Evolutionary conservation across 2,113 vertebrate species (phyloP).

Genomic region (Ibidorhyncha struthersii): DNA sequence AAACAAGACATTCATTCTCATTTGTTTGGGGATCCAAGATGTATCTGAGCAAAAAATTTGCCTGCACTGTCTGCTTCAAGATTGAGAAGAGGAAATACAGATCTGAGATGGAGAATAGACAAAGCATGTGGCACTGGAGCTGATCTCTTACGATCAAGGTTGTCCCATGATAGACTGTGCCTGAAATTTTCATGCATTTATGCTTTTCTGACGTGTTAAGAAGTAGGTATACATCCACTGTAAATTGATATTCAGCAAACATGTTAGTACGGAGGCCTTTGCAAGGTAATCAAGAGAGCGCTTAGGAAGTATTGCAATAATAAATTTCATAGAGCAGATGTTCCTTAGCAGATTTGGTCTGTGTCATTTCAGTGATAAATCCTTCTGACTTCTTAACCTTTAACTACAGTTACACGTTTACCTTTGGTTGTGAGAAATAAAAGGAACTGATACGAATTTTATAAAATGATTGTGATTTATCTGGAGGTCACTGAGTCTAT

Average conservation of each 20-base stretch:
- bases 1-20: conserved; percentile 45
- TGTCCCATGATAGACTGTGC: background rate
- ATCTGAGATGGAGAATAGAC: background rate
- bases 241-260: conserved; percentile 36
- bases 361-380: conserved; percentile 37
- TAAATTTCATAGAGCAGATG: conserved; percentile 47
- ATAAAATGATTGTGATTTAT: background rate
- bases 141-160: background rate
- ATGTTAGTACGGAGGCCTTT: conserved; percentile 49
- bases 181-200: conserved; percentile 23
- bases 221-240: background rate
- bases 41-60: background rate
- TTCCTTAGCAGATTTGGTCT: conserved; percentile 38
- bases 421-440: conserved; percentile 7
- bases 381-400: conserved; percentile 31
- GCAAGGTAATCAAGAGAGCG: background rate
- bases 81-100: conserved; percentile 31
- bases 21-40: conserved; percentile 23
- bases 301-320: conserved; percentile 12
- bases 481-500: background rate
- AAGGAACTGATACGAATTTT: background rate
- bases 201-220: conserved; percentile 38
- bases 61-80: conserved; percentile 10
- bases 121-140: background rate
- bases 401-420: background rate